Evolutionary conservation across 2,113 vertebrate genomes (phyloP), one percentile per base, ranked within the genome.

Genomic region (Stictonetta naevosa): DNA sequence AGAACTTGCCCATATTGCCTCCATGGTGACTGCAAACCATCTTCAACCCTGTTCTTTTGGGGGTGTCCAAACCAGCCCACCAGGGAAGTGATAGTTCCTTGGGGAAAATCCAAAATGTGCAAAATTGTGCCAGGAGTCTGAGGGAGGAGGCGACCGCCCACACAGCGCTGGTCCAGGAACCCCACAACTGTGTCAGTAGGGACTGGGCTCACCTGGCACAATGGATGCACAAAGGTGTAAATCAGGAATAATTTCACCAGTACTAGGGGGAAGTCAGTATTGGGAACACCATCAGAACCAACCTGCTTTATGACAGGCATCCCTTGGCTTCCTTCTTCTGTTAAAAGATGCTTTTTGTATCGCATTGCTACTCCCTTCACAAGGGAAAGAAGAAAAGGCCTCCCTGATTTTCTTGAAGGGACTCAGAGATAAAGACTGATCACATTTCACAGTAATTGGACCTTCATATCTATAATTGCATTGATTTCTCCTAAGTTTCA

Each of bases 401-500:
- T 83, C 76, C 46, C 48, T 80, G 87, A 83, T 96, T 96, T 96
- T 92, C 90, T 84, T 96, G 94, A 86, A 95, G 91, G 63, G 92
- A 55, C 77, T 95, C 69, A 31, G 88, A 96, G 94, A 95, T 95
- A 96, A 96, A 93, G 80, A 74, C 67, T 78, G 95, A 93, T 97
- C 88, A 33, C 91, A 84, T 96, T 96, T 95, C 90, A 0, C 58
- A 69, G 96, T 95, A 96, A 97, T 88, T 92, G 91, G 95, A 95
- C 87, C 94, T 89, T 96, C 94, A 91, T 96, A 94, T 96, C 88
- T 96, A 93, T 96, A 96, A 95, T 87, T 95, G 95, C 94, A 97
- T 95, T 96, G 95, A 94, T 97, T 95, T 96, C 90, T 96, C 80
- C 95, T 95, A 88, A 91, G 92, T 96, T 97, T 95, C 95, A 93